Base-by-base conservation (phyloP, 1,140 invertebrate genomes). In the Maniola jurtina region DNA sequence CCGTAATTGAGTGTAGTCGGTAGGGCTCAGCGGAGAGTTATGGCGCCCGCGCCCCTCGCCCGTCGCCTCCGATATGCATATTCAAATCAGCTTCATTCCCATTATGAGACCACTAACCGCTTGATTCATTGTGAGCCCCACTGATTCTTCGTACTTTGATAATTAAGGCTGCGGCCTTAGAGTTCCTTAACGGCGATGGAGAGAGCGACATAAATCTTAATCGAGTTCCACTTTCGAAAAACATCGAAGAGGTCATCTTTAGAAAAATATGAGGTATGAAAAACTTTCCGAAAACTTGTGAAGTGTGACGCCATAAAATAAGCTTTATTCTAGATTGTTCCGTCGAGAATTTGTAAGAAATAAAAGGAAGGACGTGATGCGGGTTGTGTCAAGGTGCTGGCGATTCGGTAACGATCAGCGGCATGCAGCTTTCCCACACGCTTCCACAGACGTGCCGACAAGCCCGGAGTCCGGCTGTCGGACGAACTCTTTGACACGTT, bases 1-100 rank as follows among this genome's bases (percentile, higher is more conserved):
- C 58, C 15, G 64, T 59, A 65, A 66, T 66, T 60, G 64, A 60
- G 48, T 60, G 57, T 60, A 59, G 64, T 66, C 64, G 56, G 57
- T 60, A 66, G 56, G 42, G 50, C 57, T 66, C 15, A 54, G 64
- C 25, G 50, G 62, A 52, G 62, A 66, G 64, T 66, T 66, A 66
- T 66, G 56, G 60, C 56, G 64, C 64, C 16, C 48, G 42, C 36
- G 25, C 42, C 36, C 45, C 15, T 25, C 40, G 13, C 15, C 6
- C 13, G 0, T 14, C 14, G 5, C 14, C 13, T 2, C 6, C 6
- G 36, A 55, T 50, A 66, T 66, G 64, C 59, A 66, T 60, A 66
- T 66, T 66, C 57, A 50, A 66, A 61, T 50, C 62, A 33, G 58
- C 59, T 55, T 50, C 47, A 52, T 13, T 10, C 7, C 16, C 48